Percentiles rank a stretch among this genome's conserved stretches.
Conservation (phyloP, 2,797 vertebrate species). For the Manis pentadactyla region DNA sequence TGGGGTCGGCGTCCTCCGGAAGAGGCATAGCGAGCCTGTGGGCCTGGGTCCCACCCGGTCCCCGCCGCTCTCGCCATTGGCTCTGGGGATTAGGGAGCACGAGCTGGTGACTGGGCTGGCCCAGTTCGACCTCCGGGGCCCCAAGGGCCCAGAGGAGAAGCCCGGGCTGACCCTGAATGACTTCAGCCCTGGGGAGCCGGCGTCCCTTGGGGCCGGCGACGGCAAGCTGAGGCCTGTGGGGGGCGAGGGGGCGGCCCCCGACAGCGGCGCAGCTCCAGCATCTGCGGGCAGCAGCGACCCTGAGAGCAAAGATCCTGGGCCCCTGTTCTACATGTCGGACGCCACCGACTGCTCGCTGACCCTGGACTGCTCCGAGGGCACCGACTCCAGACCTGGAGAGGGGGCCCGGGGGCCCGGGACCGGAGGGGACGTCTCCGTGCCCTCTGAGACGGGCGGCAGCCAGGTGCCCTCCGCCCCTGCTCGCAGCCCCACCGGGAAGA, state of each 20-base stretch:
- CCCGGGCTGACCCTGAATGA: conserved; percentile 86
- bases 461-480: conserved; percentile 87
- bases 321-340: conserved; percentile 90
- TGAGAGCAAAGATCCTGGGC: conserved; percentile 86
- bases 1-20: background rate
- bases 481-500: conserved; percentile 84
- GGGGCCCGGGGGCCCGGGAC: conserved; percentile 72
- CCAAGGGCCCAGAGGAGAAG: conserved; percentile 83
- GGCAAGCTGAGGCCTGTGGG: conserved; percentile 28
- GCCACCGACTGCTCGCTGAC: conserved; percentile 93
- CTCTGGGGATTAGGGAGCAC: conserved; percentile 90
- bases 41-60: conserved; percentile 61
- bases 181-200: conserved; percentile 84
- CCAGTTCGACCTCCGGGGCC: conserved; percentile 90
- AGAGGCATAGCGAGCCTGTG: conserved; percentile 71
- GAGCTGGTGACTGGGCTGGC: conserved; percentile 91
- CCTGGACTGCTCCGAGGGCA: conserved; percentile 92
- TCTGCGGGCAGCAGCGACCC: conserved; percentile 89
- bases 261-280: conserved; percentile 87
- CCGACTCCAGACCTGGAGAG: conserved; percentile 84
- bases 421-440: conserved; percentile 63
- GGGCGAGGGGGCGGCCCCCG: conserved; percentile 84
- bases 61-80: conserved; percentile 74
- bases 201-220: conserved; percentile 57
- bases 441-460: conserved; percentile 75